Evolutionary conservation across 2,888 invertebrate species (phyloP), one percentile per base, ranked within the genome.

Genomic region (Idaea dimidiata): DNA sequence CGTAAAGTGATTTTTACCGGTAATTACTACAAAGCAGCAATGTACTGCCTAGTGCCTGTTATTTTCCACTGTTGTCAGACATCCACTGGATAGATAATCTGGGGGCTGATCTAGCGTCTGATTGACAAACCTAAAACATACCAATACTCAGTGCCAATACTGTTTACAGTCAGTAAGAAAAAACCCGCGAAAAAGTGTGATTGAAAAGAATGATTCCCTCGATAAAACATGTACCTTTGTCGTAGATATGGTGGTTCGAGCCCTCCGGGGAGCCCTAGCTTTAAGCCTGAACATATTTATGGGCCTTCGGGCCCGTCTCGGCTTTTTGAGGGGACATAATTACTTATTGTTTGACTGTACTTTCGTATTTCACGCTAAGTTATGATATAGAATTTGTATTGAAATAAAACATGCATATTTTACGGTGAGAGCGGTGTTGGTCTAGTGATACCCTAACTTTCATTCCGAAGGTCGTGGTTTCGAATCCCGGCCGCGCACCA

Each of bases 141-240:
- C 24, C 24, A 24, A 24, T n/a, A 17, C 17, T 16, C 17, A 16
- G 8, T n/a, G n/a, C n/a, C n/a, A n/a, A n/a, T n/a, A n/a, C n/a
- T n/a, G n/a, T 55, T 55, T 55, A 55, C 17, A 17, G 8, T 24
- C 24, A 5, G 24, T 24, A 24, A 17, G 24, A 18, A 57, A 57
- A 17, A 57, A 54, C 32, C 56, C 59, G 18, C 16, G n/a, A 60
- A 65, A 17, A 54, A 7, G 14, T 16, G 55, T 63, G 66, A 66
- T 66, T 63, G 66, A 63, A 61, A 66, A 66, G 62, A 63, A 66
- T 60, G 61, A 57, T 24, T 63, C 61, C 62, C 60, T 31, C 17
- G 54, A 57, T 54, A 59, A 43, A 43, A 43, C 43, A 43, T 0
- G 43, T 8, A 43, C 10, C 8, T 43, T 43, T 43, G 43, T 43